Base-by-base conservation (phyloP, 2,888 invertebrate genomes). In the Drosophila multiciliata region DNA sequence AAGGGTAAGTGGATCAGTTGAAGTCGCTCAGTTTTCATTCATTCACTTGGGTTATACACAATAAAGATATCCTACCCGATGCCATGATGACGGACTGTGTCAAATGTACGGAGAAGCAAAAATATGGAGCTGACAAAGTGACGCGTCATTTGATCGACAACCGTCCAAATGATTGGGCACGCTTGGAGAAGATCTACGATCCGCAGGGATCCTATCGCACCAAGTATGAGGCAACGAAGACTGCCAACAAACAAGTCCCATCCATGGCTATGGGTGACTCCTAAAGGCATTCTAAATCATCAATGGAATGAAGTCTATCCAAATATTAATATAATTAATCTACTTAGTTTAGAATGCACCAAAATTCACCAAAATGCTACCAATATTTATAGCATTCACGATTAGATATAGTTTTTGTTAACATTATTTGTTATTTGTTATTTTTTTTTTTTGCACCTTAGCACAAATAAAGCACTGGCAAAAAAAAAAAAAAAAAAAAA, bases 31-130 rank as follows among this genome's bases (percentile, higher is more conserved):
- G 6, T 23, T 40, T 6, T 15, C 20, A 26, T 1, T 29, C 17
- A 20, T 35, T n/a, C 38, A 8, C 20, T 17, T 45, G 29, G 5
- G 5, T 29, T 29, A 29, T 29, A 5, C 15, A 35, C 15, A 32
- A 7, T 12, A 29, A 92, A 96, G 96, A 94, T 65, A 95, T 95
- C 76, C 93, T 96, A 53, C 96, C 96, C 0, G 96, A 96, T 87
- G 96, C 96, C 0, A 95, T 96, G 63, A 93, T 94, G 78, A 95
- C 95, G 50, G 95, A 95, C 78, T 96, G 96, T 89, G 92, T 91
- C 57, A 96, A 95, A 91, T 96, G 96, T 89, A 95, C 94, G 12
- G 94, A 94, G 42, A 95, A 94, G 74, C 96, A 96, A 90, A 94
- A 94, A 54, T 93, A 94, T 53, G 95, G 95, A 4, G 94, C 96